These are phyloP conservation scores for Pelvicachromis taeniatus DNA, from an alignment of 2,113 vertebrate genomes.

Conservation along the genomic window DNA sequence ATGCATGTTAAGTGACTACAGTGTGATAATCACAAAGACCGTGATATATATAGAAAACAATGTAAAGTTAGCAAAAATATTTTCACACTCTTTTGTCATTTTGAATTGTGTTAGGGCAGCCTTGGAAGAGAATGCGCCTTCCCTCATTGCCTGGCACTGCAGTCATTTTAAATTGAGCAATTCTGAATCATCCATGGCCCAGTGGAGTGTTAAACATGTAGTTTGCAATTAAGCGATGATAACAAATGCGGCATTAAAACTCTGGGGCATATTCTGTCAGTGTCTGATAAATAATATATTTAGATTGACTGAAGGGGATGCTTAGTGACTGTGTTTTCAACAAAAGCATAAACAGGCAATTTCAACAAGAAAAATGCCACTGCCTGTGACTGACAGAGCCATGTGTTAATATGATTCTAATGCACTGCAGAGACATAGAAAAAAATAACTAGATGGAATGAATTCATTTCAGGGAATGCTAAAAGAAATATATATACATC, in stretches of 20 bases:
- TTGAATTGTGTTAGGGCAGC: conserved; percentile 18
- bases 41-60: not conserved
- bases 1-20: not conserved
- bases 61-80: not conserved
- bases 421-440: not conserved
- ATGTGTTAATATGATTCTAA: conserved; percentile 46
- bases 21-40: not conserved
- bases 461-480: conserved; percentile 38
- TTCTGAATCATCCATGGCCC: conserved; percentile 47
- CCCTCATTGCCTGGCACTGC: conserved; percentile 7
- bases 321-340: conserved; percentile 8
- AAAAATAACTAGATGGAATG: conserved; percentile 33
- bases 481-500: conserved; percentile 48
- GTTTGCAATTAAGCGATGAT: conserved; percentile 54
- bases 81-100: not conserved
- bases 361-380: conserved; percentile 34
- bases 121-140: not conserved
- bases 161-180: conserved; percentile 56
- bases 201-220: conserved; percentile 68
- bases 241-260: conserved; percentile 53
- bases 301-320: conserved; percentile 41
- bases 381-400: conserved; percentile 48
- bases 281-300: conserved; percentile 55
- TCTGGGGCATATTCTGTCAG: conserved; percentile 43
- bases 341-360: conserved; percentile 39